Percentiles rank a stretch among this genome's conserved stretches.
Conservation (phyloP, 2,113 vertebrate species). For the Oncorhynchus clarkii region DNA sequence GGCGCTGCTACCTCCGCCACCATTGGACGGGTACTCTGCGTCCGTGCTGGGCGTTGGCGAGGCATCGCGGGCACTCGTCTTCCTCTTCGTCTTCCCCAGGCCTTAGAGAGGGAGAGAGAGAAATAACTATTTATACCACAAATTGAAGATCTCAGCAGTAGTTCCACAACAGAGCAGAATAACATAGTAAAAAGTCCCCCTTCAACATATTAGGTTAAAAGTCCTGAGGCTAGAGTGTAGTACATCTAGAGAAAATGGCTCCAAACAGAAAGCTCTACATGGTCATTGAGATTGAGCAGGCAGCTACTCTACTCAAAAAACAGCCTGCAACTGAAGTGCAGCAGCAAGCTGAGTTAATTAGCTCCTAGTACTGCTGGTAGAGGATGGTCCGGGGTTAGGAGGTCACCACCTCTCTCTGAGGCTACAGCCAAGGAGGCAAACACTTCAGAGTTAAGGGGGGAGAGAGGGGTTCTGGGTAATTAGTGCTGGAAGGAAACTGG, state of each 20-base stretch:
- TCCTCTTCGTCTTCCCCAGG: constrained; percentile 84
- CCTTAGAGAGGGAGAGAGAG: constrained; percentile 59
- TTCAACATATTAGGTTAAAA: too few species aligned
- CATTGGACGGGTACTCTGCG: constrained; percentile 80
- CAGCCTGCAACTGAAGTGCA: too few species aligned
- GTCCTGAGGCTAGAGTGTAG: too few species aligned
- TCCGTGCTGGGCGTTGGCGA: constrained; percentile 86
- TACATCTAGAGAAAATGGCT: too few species aligned
- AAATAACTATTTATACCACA: too few species aligned
- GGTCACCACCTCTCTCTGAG: neutral
- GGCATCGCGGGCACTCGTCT: constrained; percentile 78
- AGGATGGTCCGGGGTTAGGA: neutral
- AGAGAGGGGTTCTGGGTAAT: neutral
- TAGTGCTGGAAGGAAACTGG: neutral
- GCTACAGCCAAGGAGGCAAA: neutral
- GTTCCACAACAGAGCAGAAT: too few species aligned
- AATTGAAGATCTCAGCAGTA: too few species aligned
- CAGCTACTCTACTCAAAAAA: neutral
- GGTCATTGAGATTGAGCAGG: neutral
- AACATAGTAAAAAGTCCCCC: too few species aligned
- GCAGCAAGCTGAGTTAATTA: neutral
- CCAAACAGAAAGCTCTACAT: neutral
- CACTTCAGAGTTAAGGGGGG: neutral
- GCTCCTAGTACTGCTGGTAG: neutral
- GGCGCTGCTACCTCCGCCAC: constrained; percentile 69